A percentile compares a stretch with the other conserved stretches of the same genome.
These are phyloP conservation scores for Conops quadrifasciatus DNA, from an alignment of 2,888 invertebrate genomes.

Conservation along the genomic window DNA sequence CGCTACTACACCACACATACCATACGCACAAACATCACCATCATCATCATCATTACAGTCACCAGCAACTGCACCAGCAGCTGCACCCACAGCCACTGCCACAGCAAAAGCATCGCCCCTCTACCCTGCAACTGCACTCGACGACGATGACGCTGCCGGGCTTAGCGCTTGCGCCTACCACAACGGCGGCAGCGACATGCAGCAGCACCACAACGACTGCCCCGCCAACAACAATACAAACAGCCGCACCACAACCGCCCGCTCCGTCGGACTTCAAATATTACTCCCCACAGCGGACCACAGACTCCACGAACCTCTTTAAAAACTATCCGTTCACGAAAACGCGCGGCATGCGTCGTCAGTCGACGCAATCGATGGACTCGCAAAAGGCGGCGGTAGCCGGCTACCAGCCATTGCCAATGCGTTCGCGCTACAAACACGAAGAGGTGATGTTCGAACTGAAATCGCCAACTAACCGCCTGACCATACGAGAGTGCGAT, in stretches of 20 bases:
- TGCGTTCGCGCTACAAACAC: constrained; percentile 61
- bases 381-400: constrained; percentile 60
- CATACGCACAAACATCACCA: constrained; percentile 43
- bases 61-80: constrained; percentile 39
- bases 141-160: constrained; percentile 49
- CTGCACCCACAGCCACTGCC: constrained; percentile 41
- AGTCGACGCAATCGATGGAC: constrained; percentile 63
- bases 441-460: constrained; percentile 64
- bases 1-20: constrained; percentile 59
- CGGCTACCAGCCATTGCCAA: constrained; percentile 61
- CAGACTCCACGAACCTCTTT: constrained; percentile 57
- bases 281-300: constrained; percentile 63
- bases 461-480: constrained; percentile 63
- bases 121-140: constrained; percentile 24
- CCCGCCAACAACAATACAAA: constrained; percentile 56
- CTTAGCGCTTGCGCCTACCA: constrained; percentile 45
- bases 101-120: constrained; percentile 23
- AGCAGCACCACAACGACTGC: constrained; percentile 44
- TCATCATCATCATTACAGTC: constrained; percentile 22
- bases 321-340: constrained; percentile 64
- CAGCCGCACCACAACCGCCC: constrained; percentile 59
- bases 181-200: constrained; percentile 51
- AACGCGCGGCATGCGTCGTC: constrained; percentile 58
- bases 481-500: constrained; percentile 65
- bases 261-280: constrained; percentile 64